A percentile compares a stretch with the other conserved stretches of the same genome.
Conservation (phyloP, 2,113 vertebrate genomes). For the Chiloscyllium plagiosum region DNA sequence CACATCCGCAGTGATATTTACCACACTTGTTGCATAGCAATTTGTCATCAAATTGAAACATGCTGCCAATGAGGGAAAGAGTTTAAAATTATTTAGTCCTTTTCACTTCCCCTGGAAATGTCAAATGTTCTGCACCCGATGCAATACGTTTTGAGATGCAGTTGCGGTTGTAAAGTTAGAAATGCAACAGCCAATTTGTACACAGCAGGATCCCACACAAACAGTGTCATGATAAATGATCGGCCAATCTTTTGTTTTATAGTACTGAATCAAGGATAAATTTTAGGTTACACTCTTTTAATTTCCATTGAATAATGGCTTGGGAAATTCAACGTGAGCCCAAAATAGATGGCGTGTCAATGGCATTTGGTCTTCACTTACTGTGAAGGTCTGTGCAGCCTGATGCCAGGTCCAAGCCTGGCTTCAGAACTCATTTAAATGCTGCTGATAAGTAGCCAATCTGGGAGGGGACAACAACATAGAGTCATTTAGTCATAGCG, state of each 20-base stretch:
- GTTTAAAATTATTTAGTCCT: background rate
- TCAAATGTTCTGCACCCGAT: background rate
- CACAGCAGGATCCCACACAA: background rate
- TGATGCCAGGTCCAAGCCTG: background rate
- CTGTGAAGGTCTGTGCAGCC: too few relatives aligned
- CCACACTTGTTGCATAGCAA: background rate
- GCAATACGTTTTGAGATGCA: background rate
- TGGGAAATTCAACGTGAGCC: background rate
- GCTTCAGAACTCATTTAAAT: background rate
- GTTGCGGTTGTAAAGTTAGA: background rate
- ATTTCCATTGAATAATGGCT: background rate
- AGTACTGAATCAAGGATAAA: background rate
- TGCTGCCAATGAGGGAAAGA: background rate
- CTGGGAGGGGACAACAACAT: background rate
- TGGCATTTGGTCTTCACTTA: too few relatives aligned
- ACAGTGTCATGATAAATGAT: background rate
- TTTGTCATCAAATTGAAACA: slow-evolving; percentile 4
- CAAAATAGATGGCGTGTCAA: background rate
- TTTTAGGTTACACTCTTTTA: background rate
- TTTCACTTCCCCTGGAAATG: background rate
- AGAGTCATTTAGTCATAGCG: too few relatives aligned
- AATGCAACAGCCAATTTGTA: background rate
- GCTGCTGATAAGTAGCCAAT: too few relatives aligned
- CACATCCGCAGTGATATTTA: background rate
- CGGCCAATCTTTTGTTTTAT: background rate